A percentile compares a stretch with the other conserved stretches of the same genome.
phyloP scores from a whole-genome alignment of 2,113 vertebrate species.

The Uropsilus gracilis region DNA sequence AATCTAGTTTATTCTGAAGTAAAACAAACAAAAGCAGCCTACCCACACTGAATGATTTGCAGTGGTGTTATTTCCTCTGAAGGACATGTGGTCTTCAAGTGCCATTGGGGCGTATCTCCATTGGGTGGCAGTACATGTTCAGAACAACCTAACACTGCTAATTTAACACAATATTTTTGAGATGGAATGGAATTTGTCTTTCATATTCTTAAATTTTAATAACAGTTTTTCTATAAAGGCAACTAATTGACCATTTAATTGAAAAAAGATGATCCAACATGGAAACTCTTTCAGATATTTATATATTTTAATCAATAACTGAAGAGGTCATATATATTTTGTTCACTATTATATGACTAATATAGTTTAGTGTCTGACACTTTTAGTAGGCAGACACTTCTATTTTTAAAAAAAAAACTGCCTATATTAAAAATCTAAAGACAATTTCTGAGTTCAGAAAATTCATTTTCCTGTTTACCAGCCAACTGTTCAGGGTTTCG shows the following conservation, averaged over 20 bases:
- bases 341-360: not conserved
- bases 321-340: not conserved
- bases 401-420: not conserved
- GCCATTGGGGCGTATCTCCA: slow-evolving; percentile 79
- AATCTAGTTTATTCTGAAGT: not conserved
- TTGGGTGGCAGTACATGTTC: slow-evolving; percentile 84
- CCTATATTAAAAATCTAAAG: not conserved
- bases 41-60: not conserved
- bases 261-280: not conserved
- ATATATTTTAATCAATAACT: slow-evolving; percentile 35
- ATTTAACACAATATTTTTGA: not conserved
- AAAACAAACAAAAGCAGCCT: not conserved
- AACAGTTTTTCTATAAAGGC: not conserved
- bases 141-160: slow-evolving; percentile 55
- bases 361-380: not conserved
- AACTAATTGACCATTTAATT: not conserved
- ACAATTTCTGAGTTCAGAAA: slow-evolving; percentile 38
- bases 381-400: not conserved
- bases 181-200: slow-evolving; percentile 4
- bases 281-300: slow-evolving; percentile 22
- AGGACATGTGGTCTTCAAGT: not conserved
- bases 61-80: not conserved
- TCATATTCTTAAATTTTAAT: slow-evolving; percentile 39
- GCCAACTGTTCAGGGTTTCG: slow-evolving; percentile 7
- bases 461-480: not conserved